A percentile compares a stretch with the other conserved stretches of the same genome.
Conservation (phyloP, 1,140 invertebrate species). For the Meloidogyne hapla region DNA sequence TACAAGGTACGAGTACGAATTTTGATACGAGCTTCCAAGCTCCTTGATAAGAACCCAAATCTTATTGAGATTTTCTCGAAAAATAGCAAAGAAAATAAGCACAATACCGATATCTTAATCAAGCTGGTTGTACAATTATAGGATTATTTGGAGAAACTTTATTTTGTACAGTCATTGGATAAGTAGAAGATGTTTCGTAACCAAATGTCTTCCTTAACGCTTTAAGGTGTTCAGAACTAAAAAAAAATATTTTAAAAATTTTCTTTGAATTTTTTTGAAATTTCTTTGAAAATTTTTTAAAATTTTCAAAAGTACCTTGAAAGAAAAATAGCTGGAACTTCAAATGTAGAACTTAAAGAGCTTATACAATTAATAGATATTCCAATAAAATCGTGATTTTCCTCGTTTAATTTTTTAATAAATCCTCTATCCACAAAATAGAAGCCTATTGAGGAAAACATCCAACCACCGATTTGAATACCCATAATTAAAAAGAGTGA, state of each 20-base stretch:
- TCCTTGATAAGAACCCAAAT: too few species aligned
- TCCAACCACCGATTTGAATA: background rate
- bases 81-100: too few species aligned
- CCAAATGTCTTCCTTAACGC: background rate
- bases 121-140: background rate
- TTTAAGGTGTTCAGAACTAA: background rate
- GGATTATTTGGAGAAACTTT: background rate
- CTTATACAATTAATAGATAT: background rate
- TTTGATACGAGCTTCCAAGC: too few species aligned
- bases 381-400: background rate
- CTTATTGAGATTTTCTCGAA: too few species aligned
- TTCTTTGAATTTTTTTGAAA: background rate
- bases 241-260: background rate
- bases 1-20: too few species aligned
- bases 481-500: background rate
- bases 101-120: too few species aligned
- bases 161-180: background rate
- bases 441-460: background rate
- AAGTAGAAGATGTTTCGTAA: background rate
- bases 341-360: conserved; percentile 3
- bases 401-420: background rate
- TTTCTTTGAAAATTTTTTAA: too few species aligned
- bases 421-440: background rate
- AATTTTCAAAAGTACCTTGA: conserved; percentile 4
- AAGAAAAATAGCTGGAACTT: conserved; percentile 7